phyloP scores from a whole-genome alignment of 2,113 vertebrate species.

The Cyanoderma ruficeps region DNA sequence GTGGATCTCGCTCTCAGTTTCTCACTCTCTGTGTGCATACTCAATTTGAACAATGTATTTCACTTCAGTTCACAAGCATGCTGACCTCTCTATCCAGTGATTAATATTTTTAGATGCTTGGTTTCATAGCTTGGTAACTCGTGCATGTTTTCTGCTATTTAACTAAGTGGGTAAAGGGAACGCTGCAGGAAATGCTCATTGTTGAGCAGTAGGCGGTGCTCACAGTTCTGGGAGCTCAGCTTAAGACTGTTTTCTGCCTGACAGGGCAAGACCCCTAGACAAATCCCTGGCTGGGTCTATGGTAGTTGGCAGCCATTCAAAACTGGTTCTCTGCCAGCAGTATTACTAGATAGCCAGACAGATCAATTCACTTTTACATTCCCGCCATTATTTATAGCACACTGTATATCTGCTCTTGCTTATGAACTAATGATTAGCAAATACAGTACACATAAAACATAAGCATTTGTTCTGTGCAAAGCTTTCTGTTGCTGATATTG shows the following conservation, averaged over 20 bases:
- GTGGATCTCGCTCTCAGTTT: background rate
- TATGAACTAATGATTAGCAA: conserved; percentile 86
- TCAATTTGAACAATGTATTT: conserved; percentile 62
- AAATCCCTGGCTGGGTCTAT: conserved; percentile 81
- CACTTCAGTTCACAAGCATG: conserved; percentile 61
- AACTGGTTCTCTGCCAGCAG: conserved; percentile 79
- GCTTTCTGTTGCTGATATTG: conserved; percentile 80
- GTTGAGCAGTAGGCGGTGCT: conserved; percentile 49
- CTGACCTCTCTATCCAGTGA: conserved; percentile 48
- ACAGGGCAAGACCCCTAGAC: conserved; percentile 83
- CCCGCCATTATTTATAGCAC: conserved; percentile 86
- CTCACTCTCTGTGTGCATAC: background rate
- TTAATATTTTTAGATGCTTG: conserved; percentile 64
- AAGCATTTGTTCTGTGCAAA: conserved; percentile 76
- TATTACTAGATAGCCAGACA: conserved; percentile 85
- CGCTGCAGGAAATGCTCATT: conserved; percentile 39
- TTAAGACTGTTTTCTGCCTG: conserved; percentile 81
- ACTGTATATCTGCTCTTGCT: conserved; percentile 84
- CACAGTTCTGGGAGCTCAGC: conserved; percentile 70
- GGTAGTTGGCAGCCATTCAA: conserved; percentile 81
- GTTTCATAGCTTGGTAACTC: conserved; percentile 65
- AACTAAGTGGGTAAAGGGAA: conserved; percentile 58
- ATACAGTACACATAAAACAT: conserved; percentile 85
- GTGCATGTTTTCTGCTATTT: conserved; percentile 68
- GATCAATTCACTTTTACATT: conserved; percentile 88